Conservation (phyloP, 2,888 invertebrate species). For the Stegana nigrithorax region DNA sequence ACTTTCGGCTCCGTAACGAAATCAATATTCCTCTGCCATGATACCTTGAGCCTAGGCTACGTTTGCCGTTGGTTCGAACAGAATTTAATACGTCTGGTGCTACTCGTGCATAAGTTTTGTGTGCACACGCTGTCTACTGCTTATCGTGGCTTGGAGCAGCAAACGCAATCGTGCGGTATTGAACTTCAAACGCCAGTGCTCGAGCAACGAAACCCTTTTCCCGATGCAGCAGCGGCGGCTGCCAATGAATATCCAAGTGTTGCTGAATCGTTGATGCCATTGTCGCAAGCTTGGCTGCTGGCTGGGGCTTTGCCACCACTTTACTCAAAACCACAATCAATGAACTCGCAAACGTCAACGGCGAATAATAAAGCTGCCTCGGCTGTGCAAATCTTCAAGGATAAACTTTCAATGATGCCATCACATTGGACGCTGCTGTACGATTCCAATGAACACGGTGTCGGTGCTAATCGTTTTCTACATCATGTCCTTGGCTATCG, state of each 20-base stretch:
- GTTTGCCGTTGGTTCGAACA: constrained; percentile 85
- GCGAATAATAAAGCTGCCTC: constrained; percentile 54
- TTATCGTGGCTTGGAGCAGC: constrained; percentile 71
- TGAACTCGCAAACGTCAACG: constrained; percentile 42
- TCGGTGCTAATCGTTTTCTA: constrained; percentile 88
- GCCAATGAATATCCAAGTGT: constrained; percentile 40
- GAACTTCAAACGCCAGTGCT: constrained; percentile 83
- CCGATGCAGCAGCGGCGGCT: constrained; percentile 44
- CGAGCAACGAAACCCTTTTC: constrained; percentile 71
- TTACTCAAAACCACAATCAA: constrained; percentile 70
- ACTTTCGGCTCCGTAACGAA: constrained; percentile 80
- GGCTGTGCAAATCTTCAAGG: constrained; percentile 72
- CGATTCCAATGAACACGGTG: constrained; percentile 85
- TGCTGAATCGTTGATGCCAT: constrained; percentile 70
- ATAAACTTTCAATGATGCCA: constrained; percentile 76
- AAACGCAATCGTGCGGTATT: constrained; percentile 70
- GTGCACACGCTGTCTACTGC: constrained; percentile 70
- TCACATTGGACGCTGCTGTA: constrained; percentile 90
- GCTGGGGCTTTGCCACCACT: constrained; percentile 75
- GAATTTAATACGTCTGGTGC: constrained; percentile 81
- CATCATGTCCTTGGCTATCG: constrained; percentile 81
- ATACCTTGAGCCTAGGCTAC: constrained; percentile 78
- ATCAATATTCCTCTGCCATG: constrained; percentile 85
- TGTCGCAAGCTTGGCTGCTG: constrained; percentile 79
- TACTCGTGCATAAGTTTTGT: constrained; percentile 79